phyloP scores from a whole-genome alignment of 2,888 invertebrate species.

The Campopleginae sp. region DNA sequence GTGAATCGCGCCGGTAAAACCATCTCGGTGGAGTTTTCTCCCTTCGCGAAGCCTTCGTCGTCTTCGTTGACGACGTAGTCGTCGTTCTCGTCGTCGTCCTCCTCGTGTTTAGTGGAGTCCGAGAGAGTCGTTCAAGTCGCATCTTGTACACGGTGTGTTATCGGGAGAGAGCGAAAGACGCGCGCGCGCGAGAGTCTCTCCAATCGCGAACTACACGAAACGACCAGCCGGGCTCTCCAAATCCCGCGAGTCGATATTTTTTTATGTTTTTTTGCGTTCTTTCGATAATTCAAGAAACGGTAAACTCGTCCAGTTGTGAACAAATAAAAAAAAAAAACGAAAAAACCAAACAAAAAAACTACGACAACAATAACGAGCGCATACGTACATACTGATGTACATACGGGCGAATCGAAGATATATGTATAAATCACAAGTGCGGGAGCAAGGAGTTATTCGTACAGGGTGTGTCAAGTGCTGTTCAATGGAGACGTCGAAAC shows the following conservation, averaged over 20 bases:
- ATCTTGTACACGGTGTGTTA: neutral
- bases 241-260: constrained; percentile 10
- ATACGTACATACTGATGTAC: neutral
- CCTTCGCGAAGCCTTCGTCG: constrained; percentile 76
- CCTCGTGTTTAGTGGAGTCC: constrained; percentile 65
- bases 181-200: constrained; percentile 35
- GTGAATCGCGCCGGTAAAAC: constrained; percentile 63
- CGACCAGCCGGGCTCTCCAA: neutral
- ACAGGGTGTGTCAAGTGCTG: constrained; percentile 43
- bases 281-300: neutral
- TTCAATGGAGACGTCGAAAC: constrained; percentile 23
- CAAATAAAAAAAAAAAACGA: constrained; percentile 25
- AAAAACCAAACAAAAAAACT: too few relatives aligned
- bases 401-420: constrained; percentile 11
- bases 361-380: neutral
- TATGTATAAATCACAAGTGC: constrained; percentile 39
- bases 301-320: neutral
- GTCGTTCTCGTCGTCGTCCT: constrained; percentile 48
- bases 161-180: constrained; percentile 31
- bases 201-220: constrained; percentile 14
- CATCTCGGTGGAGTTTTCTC: constrained; percentile 68
- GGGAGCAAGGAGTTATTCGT: constrained; percentile 54
- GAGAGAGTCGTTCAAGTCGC: constrained; percentile 52
- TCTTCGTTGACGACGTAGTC: constrained; percentile 68
- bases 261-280: neutral